Conservation (phyloP, 2,113 vertebrate genomes). For the Vulpes ferrilata region DNA sequence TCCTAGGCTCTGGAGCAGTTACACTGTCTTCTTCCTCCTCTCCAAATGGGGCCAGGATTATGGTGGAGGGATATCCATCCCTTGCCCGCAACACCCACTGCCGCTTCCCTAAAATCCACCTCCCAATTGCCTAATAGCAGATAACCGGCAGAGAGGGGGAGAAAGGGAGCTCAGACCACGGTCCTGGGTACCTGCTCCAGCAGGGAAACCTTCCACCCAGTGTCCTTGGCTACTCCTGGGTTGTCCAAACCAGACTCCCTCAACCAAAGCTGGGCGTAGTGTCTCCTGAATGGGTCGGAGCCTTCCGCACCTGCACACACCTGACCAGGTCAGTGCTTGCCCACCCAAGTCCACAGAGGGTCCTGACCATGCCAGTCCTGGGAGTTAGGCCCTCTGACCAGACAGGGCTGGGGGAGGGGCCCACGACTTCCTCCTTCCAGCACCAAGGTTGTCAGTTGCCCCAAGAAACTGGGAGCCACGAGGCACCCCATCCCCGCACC, state of each 20-base stretch:
- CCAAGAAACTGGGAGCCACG: background rate
- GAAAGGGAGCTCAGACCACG: background rate
- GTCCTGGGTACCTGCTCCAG: background rate
- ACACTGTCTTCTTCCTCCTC: background rate
- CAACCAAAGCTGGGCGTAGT: background rate
- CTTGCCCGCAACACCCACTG: background rate
- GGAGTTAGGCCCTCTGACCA: background rate
- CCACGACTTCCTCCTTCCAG: background rate
- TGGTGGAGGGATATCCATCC: background rate
- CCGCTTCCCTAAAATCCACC: background rate
- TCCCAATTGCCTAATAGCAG: background rate
- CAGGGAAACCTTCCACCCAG: background rate
- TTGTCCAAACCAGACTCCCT: background rate
- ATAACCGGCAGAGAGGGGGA: background rate
- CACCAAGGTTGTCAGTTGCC: background rate
- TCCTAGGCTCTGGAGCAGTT: background rate
- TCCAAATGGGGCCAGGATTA: background rate
- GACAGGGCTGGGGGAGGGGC: background rate
- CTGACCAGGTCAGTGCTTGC: constrained; percentile 17
- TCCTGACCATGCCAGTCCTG: background rate
- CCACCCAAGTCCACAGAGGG: background rate
- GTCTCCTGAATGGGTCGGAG: background rate
- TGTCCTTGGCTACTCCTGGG: background rate
- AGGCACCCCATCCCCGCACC: background rate
- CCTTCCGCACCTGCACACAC: constrained; percentile 34